These are phyloP conservation scores for Caenorhabditis panamensis DNA, from an alignment of 2,888 invertebrate genomes.

Conservation along the genomic window DNA sequence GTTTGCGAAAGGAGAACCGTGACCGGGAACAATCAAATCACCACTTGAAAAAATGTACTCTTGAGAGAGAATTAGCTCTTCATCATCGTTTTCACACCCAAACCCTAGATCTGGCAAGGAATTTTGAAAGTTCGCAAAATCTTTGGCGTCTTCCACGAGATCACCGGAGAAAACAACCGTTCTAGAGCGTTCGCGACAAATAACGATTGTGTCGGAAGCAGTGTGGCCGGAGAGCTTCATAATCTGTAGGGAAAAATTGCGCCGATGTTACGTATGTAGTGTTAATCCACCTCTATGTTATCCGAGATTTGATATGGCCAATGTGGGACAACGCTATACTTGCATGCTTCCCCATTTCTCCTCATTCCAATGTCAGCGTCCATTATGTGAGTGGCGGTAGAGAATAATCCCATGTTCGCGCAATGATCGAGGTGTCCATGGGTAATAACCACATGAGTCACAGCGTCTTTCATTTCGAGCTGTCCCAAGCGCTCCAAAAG, in stretches of 20 bases:
- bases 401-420: slow-evolving; percentile 61
- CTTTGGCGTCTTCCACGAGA: slow-evolving; percentile 60
- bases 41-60: slow-evolving; percentile 41
- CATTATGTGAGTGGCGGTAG: slow-evolving; percentile 59
- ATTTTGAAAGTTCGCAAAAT: slow-evolving; percentile 27
- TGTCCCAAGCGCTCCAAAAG: slow-evolving; percentile 38
- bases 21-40: slow-evolving; percentile 63
- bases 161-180: slow-evolving; percentile 59
- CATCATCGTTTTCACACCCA: slow-evolving; percentile 7
- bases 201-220: slow-evolving; percentile 53
- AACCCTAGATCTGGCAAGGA: slow-evolving; percentile 7
- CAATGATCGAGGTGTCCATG: slow-evolving; percentile 72
- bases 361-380: slow-evolving; percentile 50
- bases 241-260: slow-evolving; percentile 29
- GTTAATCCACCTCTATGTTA: slow-evolving; percentile 24
- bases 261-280: background rate
- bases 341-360: slow-evolving; percentile 16
- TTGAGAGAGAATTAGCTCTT: slow-evolving; percentile 33
- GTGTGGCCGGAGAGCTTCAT: slow-evolving; percentile 63
- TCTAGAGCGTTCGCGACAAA: slow-evolving; percentile 12
- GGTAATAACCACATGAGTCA: slow-evolving; percentile 62
- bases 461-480: background rate
- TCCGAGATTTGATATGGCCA: slow-evolving; percentile 50
- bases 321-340: slow-evolving; percentile 28
- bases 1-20: slow-evolving; percentile 45